Evolutionary conservation across 2,797 vertebrate species (phyloP).

Genomic region (Anguilla anguilla): DNA sequence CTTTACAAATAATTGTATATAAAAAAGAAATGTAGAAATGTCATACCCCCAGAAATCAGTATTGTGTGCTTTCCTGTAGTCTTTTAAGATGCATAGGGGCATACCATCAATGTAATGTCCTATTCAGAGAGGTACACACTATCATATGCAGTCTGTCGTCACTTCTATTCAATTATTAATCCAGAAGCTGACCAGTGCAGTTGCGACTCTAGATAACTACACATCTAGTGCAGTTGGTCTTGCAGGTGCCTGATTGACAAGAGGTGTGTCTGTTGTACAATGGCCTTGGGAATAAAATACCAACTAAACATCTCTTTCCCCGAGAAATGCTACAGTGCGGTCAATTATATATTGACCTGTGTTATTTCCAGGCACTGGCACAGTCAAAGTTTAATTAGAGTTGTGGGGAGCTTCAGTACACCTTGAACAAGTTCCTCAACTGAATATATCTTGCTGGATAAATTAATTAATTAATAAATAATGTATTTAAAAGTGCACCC

Average conservation of each 20-base stretch:
- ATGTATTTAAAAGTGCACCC: too few relatives aligned
- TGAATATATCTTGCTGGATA: neutral
- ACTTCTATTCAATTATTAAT: neutral
- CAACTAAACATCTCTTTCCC: neutral
- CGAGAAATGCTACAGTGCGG: neutral
- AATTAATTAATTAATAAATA: too few relatives aligned
- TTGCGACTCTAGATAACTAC: neutral
- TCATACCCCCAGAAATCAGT: too few relatives aligned
- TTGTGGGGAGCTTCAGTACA: neutral
- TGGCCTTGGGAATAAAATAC: neutral
- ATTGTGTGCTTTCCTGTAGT: neutral
- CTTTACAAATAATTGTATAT: too few relatives aligned
- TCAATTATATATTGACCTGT: neutral
- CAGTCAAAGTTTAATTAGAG: neutral
- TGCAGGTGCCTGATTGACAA: neutral
- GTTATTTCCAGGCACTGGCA: neutral
- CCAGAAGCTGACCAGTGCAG: neutral
- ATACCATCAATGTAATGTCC: too few relatives aligned
- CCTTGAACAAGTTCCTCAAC: neutral
- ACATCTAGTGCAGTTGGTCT: neutral
- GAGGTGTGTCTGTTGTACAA: neutral
- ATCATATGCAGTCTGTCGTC: too few relatives aligned
- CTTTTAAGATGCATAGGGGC: too few relatives aligned
- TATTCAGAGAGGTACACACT: too few relatives aligned
- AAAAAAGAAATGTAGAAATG: too few relatives aligned